Base-by-base conservation (phyloP, 53 echinoderm and acorn worm species). In the Glandiceps talaboti region DNA sequence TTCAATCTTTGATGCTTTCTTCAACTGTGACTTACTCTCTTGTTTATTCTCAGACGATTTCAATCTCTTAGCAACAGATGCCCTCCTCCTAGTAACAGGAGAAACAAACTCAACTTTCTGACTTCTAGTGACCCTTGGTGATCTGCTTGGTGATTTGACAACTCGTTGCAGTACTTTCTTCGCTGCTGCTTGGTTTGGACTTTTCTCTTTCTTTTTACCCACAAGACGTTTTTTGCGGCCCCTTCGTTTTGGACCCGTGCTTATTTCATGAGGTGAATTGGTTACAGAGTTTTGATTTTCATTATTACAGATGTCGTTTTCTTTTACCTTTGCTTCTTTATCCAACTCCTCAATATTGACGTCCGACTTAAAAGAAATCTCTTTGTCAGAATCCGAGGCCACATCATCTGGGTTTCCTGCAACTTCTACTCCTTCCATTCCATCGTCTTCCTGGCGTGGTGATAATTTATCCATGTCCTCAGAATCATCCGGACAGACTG, bases 141-240 rank as follows among this genome's bases (percentile, higher is more conserved):
- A 45, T 45, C 64, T 45, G 64, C 20, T 32, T 32, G 89, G 85
- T 0, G 85, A 85, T 26, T 76, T 85, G 28, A 31, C 84, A 14
- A 82, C 85, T 31, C 84, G 64, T 26, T 30, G 76, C 79, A 89
- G 79, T 29, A 76, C 85, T 77, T 80, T 89, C 77, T 81, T 89
- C 0, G 89, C 85, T 76, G 79, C 64, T 12, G 74, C 80, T 31
- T 82, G 77, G 26, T 89, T 76, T n/a, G 89, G 89, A 73, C 89
- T 89, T 27, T 76, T 85, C 73, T 85, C 82, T 1, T 45, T 45
- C 64, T 45, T 45, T 20, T 20, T 6, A 45, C 64, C 64, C 6
- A 45, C 64, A 6, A 45, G 64, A 12, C 64, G 6, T 20, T 45
- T 45, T 45, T 45, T 45, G 6, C 64, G 64, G 64, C 64, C 64